phyloP scores from a whole-genome alignment of 2,888 invertebrate genomes.

The Meliscaeva auricollis region DNA sequence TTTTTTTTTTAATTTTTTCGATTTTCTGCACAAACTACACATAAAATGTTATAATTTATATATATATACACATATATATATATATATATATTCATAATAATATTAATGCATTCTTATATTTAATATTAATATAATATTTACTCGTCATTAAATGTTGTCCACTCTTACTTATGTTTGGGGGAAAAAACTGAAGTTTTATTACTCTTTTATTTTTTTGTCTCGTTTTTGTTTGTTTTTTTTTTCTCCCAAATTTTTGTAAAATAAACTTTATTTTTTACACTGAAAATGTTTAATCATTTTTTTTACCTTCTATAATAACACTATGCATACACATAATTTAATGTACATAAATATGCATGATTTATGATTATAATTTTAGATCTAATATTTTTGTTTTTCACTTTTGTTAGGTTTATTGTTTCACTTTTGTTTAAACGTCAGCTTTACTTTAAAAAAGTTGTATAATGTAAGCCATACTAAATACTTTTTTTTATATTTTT shows the following conservation, averaged over 20 bases:
- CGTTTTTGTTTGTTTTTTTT: slow-evolving; percentile 11
- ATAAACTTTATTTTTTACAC: slow-evolving; percentile 43
- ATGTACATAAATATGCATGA: slow-evolving; percentile 36
- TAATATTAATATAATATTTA: slow-evolving; percentile 76
- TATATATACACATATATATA: neutral
- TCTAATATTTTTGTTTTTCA: slow-evolving; percentile 31
- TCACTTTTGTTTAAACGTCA: slow-evolving; percentile 41
- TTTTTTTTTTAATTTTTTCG: slow-evolving; percentile 39
- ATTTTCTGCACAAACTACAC: slow-evolving; percentile 70
- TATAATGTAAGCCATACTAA: slow-evolving; percentile 54
- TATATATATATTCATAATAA: slow-evolving; percentile 44
- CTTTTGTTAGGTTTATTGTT: slow-evolving; percentile 27
- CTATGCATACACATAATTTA: slow-evolving; percentile 24
- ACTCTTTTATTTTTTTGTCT: neutral
- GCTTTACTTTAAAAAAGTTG: slow-evolving; percentile 51
- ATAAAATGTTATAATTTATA: slow-evolving; percentile 66
- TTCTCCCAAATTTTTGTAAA: slow-evolving; percentile 10
- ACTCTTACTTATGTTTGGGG: slow-evolving; percentile 28
- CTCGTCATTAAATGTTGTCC: slow-evolving; percentile 50
- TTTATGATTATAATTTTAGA: slow-evolving; percentile 8
- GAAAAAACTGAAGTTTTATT: slow-evolving; percentile 34
- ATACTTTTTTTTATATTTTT: slow-evolving; percentile 34
- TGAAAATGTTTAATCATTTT: slow-evolving; percentile 42
- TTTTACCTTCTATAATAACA: slow-evolving; percentile 25
- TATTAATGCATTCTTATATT: slow-evolving; percentile 71